Evolutionary conservation across 2,888 invertebrate genomes (phyloP).

Genomic region (Ochropleura leucogaster): DNA sequence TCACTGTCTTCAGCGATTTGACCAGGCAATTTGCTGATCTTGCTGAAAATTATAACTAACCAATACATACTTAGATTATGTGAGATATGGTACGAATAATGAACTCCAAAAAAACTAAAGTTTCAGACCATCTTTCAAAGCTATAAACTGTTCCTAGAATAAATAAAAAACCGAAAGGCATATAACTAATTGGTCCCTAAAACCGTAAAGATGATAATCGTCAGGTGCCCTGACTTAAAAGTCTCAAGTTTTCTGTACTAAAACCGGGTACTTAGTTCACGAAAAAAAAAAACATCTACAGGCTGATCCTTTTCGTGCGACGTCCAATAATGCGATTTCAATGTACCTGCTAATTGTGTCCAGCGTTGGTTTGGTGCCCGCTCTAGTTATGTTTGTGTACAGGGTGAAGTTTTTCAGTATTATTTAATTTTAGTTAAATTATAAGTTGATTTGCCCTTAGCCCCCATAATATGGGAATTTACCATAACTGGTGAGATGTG

Average conservation of each 20-base stretch:
- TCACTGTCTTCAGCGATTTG: too few species aligned
- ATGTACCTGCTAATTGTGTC: conserved; percentile 83
- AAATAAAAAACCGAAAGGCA: not conserved
- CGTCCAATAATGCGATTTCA: conserved; percentile 83
- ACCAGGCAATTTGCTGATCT: too few species aligned
- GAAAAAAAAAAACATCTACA: conserved; percentile 71
- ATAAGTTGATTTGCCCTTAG: not conserved
- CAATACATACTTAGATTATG: too few species aligned
- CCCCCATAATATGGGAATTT: too few species aligned
- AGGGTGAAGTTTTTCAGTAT: conserved; percentile 58
- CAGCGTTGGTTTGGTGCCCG: conserved; percentile 71
- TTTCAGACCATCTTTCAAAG: not conserved
- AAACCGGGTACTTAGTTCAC: conserved; percentile 51
- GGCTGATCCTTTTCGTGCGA: conserved; percentile 76
- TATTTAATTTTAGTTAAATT: not conserved
- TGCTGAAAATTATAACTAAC: too few species aligned
- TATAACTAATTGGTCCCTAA: not conserved
- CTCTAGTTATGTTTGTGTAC: conserved; percentile 65
- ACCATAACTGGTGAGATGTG: too few species aligned
- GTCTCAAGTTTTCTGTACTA: conserved; percentile 43
- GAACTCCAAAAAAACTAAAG: not conserved
- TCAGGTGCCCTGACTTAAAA: conserved; percentile 34
- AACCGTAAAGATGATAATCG: conserved; percentile 26
- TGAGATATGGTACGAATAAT: not conserved
- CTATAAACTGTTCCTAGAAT: not conserved